Percentiles rank a stretch among this genome's conserved stretches.
Evolutionary conservation across 2,797 vertebrate species (phyloP).

Genomic region (Xerus rutilus): DNA sequence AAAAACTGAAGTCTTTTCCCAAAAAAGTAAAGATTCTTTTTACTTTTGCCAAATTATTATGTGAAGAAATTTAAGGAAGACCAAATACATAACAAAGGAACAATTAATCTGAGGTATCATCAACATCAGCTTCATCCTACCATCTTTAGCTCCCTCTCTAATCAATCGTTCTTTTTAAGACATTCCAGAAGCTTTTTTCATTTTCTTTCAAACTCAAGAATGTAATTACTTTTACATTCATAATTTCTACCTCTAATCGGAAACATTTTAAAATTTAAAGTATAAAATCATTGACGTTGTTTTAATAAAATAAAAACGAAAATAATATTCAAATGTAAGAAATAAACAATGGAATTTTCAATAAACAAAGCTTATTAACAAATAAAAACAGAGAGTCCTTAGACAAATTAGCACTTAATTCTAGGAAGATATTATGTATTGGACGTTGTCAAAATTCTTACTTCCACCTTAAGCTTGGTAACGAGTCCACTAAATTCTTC

Average conservation of each 20-base stretch:
- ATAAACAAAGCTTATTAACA: background rate
- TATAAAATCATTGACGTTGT: background rate
- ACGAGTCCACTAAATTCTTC: background rate
- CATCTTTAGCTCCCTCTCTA: background rate
- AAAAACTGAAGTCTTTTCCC: background rate
- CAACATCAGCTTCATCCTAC: background rate
- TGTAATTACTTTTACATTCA: background rate
- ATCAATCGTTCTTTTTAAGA: background rate
- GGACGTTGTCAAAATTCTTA: background rate
- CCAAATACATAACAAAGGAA: slow-evolving; percentile 6
- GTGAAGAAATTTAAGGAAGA: slow-evolving; percentile 11
- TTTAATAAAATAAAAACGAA: background rate
- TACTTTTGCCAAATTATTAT: background rate
- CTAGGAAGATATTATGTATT: background rate
- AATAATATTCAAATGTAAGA: slow-evolving; percentile 1
- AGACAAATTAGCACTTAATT: background rate
- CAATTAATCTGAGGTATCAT: background rate
- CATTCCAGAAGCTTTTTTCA: background rate
- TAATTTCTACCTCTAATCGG: background rate
- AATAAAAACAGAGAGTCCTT: background rate
- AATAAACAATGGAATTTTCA: background rate
- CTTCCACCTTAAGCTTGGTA: background rate
- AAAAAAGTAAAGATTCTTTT: background rate
- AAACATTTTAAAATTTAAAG: background rate
- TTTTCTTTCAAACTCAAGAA: background rate